Base-by-base conservation (phyloP, 2,113 vertebrate species). In the Larimichthys crocea region DNA sequence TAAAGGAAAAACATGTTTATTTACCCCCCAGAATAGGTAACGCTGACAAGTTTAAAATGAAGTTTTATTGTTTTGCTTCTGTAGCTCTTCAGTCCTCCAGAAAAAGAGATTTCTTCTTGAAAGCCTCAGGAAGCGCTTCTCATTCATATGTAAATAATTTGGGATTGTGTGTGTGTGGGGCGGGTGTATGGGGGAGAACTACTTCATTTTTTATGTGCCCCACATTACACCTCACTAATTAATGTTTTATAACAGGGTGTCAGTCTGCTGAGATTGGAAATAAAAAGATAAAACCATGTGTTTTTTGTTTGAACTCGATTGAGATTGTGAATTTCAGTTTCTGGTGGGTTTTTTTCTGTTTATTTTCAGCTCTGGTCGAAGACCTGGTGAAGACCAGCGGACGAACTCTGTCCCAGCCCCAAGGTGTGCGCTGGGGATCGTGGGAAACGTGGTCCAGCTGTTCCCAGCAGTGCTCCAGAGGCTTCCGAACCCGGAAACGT, bases 401-500 rank as follows among this genome's bases (percentile, higher is more conserved):
- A 26, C 81, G 48, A 52, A 90, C 93, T 19, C 65, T 93, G 22
- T 88, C 92, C 50, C 95, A 94, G 73, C 92, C 90, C 10, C 93
- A 97, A 89, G 97, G 94, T 35, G 96, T 96, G 1, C 95, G 92
- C 87, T 99, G 98, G 98, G 96, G 95, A 56, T 75, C 94, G 0
- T 99, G 98, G 98, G 96, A 96, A 26, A 93, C 89, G 0, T 99
- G 98, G 98, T 97, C 98, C 46, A 90, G 96, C 88, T 99, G 98
- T 86, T 98, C 98, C 59, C 96, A 96, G 70, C 96, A 96, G 70
- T 99, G 98, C 71, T 97, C 97, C 74, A 91, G 95, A 88, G 98
- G 98, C 59, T 99, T 94, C 77, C 89, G 94, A 55, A 95, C 92
- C 17, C 91, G 95, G 1, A 94, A 91, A 62, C 94, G 94, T 0